phyloP scores from a whole-genome alignment of 1,140 invertebrate species.

The Chrysomallon squamiferum region DNA sequence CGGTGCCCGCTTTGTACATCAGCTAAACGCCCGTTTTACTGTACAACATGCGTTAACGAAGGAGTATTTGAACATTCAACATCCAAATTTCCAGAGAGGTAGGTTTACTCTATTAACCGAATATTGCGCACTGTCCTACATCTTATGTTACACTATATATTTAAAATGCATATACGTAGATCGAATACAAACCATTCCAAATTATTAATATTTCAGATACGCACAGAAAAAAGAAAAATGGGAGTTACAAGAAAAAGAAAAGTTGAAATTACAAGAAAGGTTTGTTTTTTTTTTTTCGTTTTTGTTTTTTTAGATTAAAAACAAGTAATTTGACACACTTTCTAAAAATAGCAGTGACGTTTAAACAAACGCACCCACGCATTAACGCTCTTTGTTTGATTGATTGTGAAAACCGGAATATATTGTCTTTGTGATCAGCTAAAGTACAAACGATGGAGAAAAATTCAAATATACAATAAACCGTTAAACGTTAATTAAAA shows the following conservation, averaged over 20 bases:
- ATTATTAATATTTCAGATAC: background rate
- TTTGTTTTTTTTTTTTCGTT: too few relatives aligned
- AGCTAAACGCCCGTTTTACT: slow-evolving; percentile 30
- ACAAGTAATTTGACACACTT: too few relatives aligned
- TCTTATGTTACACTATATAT: background rate
- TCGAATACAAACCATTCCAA: background rate
- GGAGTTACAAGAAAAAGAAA: background rate
- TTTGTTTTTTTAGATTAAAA: too few relatives aligned
- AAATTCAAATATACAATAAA: too few relatives aligned
- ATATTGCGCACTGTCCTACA: background rate
- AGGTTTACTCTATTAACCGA: too few relatives aligned
- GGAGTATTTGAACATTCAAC: slow-evolving; percentile 31
- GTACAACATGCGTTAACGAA: slow-evolving; percentile 25
- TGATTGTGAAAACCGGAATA: too few relatives aligned
- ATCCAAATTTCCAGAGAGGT: slow-evolving; percentile 24
- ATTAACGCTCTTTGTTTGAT: too few relatives aligned
- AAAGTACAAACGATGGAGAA: too few relatives aligned
- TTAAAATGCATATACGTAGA: background rate
- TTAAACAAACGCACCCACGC: too few relatives aligned
- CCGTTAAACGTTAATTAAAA: too few relatives aligned
- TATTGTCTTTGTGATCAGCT: too few relatives aligned
- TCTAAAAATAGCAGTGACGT: too few relatives aligned
- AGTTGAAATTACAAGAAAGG: background rate
- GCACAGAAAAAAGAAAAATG: background rate
- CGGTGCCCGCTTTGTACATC: slow-evolving; percentile 35